Evolutionary conservation across 2,888 invertebrate species (phyloP), one percentile per base, ranked within the genome.

Genomic region (Tryphoninae sp.): DNA sequence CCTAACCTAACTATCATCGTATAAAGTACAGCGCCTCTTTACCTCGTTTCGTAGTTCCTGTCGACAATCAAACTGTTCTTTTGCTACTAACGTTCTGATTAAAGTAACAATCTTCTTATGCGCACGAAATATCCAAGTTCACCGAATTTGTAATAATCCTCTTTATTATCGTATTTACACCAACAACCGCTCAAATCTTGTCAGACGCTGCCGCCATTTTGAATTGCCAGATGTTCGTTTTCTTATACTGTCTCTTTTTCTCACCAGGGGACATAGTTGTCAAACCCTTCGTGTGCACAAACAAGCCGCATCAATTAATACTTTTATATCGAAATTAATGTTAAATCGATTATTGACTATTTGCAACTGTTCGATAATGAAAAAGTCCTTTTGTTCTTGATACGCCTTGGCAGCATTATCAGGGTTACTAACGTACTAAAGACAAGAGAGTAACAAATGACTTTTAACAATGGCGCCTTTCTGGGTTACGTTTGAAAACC

Each of bases 141-240:
- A 58, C 59, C 26, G 2, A 49, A 26, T 61, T 61, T 42, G 13
- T 6, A 59, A 26, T 51, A 53, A 11, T 49, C 23, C 19, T 51
- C 8, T n/a, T 2, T 69, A 9, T 76, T 68, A 76, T 76, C 40
- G 76, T 76, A n/a, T 74, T 64, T 65, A 53, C 40, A 55, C 55
- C 69, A 79, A 45, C 55, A 61, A 62, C 45, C 55, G 68, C 68
- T 69, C 58, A 69, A 80, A 74, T 26, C 19, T 9, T 13, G 67
- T 7, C 22, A 22, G 40, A 8, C 69, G 69, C 19, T 40, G 19
- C 59, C 64, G 79, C 79, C 79, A 80, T 80, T 80, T 80, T 71
- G 64, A 33, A 58, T 45, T 11, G 26, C 64, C 64, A 58, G 55
- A 45, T 74, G 62, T 74, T 42, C 8, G 59, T 53, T 67, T 26